These are phyloP conservation scores for Cavia aperea DNA, from an alignment of 2,113 vertebrate species.

Conservation along the genomic window DNA sequence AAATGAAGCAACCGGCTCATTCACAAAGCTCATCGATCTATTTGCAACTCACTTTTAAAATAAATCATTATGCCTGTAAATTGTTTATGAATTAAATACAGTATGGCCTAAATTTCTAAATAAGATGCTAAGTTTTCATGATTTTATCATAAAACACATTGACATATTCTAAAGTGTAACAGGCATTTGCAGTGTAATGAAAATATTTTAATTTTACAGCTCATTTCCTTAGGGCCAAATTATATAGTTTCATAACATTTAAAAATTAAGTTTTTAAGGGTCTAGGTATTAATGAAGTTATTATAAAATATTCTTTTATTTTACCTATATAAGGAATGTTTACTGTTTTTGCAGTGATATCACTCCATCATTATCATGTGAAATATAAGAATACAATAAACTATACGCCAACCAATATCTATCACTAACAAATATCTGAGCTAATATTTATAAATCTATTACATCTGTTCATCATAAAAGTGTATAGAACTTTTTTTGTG, in stretches of 20 bases:
- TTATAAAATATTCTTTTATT: not conserved
- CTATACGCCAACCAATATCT: constrained; percentile 1
- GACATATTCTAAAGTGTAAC: constrained; percentile 29
- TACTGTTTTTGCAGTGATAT: not conserved
- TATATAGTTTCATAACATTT: not conserved
- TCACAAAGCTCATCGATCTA: constrained; percentile 1
- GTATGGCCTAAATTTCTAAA: constrained; percentile 21
- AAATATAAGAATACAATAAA: constrained; percentile 36
- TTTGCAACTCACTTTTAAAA: constrained; percentile 29
- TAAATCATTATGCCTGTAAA: not conserved
- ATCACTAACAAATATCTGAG: not conserved
- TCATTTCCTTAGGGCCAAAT: not conserved
- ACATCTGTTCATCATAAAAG: not conserved
- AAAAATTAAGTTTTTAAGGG: not conserved
- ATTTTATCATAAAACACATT: not conserved
- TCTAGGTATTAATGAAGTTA: constrained; percentile 16
- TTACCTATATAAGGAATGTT: not conserved
- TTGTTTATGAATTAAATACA: not conserved
- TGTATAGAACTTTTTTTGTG: not conserved
- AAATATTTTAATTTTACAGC: constrained; percentile 12
- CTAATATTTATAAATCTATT: not conserved
- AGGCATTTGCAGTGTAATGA: not conserved
- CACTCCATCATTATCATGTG: not conserved
- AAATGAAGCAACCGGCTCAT: not conserved
- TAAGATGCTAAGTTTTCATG: constrained; percentile 4